Base-by-base conservation (phyloP, 2,113 vertebrate species). In the Hydrolagus affinis region DNA sequence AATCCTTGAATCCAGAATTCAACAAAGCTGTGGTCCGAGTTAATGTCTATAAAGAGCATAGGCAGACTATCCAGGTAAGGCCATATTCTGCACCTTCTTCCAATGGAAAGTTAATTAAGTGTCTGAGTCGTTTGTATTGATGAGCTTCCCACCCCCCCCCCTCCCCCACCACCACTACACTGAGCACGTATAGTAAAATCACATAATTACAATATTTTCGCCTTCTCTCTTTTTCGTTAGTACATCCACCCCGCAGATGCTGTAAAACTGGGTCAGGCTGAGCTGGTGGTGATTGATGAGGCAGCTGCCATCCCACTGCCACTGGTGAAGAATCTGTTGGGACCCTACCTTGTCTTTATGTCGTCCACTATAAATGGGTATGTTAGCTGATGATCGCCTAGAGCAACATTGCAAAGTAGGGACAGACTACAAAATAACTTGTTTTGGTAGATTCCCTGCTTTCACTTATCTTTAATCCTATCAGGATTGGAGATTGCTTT, bases 341-440 rank as follows among this genome's bases (percentile, higher is more conserved):
- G 97, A 0, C 96, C 98, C 9, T 99, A 98, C 75, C 95, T 99
- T 32, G 96, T 98, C 25, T 99, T 99, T 90, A 97, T 99, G 98
- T 95, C 98, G 30, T 99, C 98, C 72, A 99, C 97, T 60, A 97
- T 99, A 90, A 99, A 99, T 0, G 98, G 98, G 98, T 98, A 85
- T 90, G 93, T 76, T 68, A 17, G 0, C 59, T 0, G 25, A 32
- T 66, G 4, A 19, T 66, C 17, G 17, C 10, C 23, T 66, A 59
- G 66, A 66, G 78, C 25, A 10, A 3, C 66, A 69, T 15, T 69
- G 56, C 56, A 56, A 19, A 17, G 9, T 74, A 56, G 30, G 14
- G 19, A 8, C 8, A 21, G 19, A 44, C 3, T 74, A 17, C 9
- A 8, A 74, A 74, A 30, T 15, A 44, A 74, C 72, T 56, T n/a